Conservation (phyloP, 2,113 vertebrate genomes). For the Dendropsophus ebraccatus region DNA sequence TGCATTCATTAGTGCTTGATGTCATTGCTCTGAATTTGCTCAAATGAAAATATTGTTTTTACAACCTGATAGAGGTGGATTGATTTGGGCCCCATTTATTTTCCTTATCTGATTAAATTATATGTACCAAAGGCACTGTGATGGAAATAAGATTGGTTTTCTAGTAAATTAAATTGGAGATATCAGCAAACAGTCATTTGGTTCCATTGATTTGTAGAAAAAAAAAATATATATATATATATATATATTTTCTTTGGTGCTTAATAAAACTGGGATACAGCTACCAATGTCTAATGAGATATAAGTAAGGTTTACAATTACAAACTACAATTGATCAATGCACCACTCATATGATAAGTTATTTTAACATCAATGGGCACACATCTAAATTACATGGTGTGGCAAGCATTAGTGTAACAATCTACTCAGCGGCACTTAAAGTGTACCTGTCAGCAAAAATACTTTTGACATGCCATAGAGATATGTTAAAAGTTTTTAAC, state of each 20-base stretch:
- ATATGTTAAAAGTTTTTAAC: too few species aligned
- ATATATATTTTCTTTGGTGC: not conserved
- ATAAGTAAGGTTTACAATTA: not conserved
- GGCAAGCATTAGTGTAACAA: not conserved
- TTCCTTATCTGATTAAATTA: slow-evolving; percentile 97
- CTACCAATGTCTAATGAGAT: not conserved
- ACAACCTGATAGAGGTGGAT: slow-evolving; percentile 99
- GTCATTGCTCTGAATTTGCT: slow-evolving; percentile 83
- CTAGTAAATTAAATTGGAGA: slow-evolving; percentile 24
- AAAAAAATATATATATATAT: too few species aligned
- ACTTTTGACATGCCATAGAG: too few species aligned
- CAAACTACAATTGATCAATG: not conserved
- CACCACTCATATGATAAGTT: not conserved
- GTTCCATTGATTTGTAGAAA: slow-evolving; percentile 18
- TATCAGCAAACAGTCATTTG: slow-evolving; percentile 43
- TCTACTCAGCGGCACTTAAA: not conserved
- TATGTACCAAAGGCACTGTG: slow-evolving; percentile 86
- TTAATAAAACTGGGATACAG: not conserved
- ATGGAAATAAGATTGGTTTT: slow-evolving; percentile 61
- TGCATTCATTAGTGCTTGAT: slow-evolving; percentile 80
- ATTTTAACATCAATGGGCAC: not conserved
- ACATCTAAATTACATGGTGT: not conserved
- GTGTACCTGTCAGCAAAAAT: too few species aligned
- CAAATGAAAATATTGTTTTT: slow-evolving; percentile 98
- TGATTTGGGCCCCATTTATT: slow-evolving; percentile 90